Conservation (phyloP, 53 echinoderm and acorn worm species). For the Glandiceps talaboti region DNA sequence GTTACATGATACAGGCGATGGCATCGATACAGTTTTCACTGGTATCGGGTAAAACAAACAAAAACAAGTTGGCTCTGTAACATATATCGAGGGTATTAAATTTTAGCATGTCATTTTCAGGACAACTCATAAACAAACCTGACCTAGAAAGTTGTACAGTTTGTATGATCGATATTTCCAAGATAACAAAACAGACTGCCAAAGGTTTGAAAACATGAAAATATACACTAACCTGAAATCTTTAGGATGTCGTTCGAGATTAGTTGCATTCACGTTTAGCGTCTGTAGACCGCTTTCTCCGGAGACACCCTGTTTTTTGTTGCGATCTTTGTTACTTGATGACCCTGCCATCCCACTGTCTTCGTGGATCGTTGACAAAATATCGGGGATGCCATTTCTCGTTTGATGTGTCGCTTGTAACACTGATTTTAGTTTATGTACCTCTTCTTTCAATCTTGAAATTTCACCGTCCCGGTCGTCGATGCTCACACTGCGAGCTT, state of each 20-base stretch:
- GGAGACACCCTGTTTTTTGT: slow-evolving; percentile 91
- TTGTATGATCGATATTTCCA: too few species aligned
- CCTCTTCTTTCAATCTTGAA: slow-evolving; percentile 55
- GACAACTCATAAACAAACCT: too few species aligned
- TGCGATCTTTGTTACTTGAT: slow-evolving; percentile 51
- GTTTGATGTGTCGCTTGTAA: slow-evolving; percentile 27
- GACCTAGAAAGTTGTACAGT: too few species aligned
- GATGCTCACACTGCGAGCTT: slow-evolving; percentile 18
- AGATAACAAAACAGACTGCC: too few species aligned
- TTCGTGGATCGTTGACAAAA: slow-evolving; percentile 48
- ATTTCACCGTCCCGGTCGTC: slow-evolving; percentile 57
- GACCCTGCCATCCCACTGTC: slow-evolving; percentile 42
- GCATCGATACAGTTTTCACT: too few species aligned
- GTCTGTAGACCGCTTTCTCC: slow-evolving; percentile 51
- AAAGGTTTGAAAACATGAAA: too few species aligned
- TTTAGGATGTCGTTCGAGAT: slow-evolving; percentile 43
- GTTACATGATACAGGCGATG: too few species aligned
- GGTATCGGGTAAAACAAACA: too few species aligned
- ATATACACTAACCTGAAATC: slow-evolving; percentile 50
- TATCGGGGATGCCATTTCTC: slow-evolving; percentile 23
- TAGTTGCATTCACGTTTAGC: slow-evolving; percentile 12
- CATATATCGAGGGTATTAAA: too few species aligned
- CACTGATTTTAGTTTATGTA: slow-evolving; percentile 80
- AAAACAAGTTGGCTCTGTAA: too few species aligned
- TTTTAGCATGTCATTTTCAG: too few species aligned